Evolutionary conservation across 2,113 vertebrate species (phyloP).

Genomic region (Megaleporinus macrocephalus): DNA sequence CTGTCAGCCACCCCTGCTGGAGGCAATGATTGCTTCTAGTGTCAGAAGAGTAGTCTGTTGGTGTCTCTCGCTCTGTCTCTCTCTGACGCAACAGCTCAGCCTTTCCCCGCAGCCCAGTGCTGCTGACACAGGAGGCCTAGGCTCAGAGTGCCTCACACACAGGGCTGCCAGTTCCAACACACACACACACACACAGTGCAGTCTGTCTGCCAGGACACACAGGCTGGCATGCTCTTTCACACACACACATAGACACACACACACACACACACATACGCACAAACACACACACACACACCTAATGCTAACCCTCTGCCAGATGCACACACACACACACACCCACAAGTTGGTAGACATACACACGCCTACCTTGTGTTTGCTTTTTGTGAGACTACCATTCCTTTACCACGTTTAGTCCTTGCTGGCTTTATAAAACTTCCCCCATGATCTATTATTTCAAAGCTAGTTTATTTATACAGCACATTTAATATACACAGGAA

Average conservation of each 20-base stretch:
- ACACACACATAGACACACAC: conserved; percentile 15
- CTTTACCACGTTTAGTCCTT: not conserved
- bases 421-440: not conserved
- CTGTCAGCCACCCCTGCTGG: conserved; percentile 41
- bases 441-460: no score
- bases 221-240: conserved; percentile 19
- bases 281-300: not conserved
- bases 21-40: conserved; percentile 43
- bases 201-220: conserved; percentile 34
- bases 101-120: conserved; percentile 53
- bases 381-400: not conserved
- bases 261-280: not conserved
- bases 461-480: no score
- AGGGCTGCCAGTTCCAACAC: conserved; percentile 30
- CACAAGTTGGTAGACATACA: conserved; percentile 1
- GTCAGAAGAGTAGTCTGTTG: conserved; percentile 15
- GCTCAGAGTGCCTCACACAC: conserved; percentile 50
- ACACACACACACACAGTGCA: not conserved
- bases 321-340: not conserved
- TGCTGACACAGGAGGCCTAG: conserved; percentile 56
- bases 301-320: conserved; percentile 1
- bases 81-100: conserved; percentile 38
- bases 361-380: conserved; percentile 2
- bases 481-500: no score
- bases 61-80: conserved; percentile 12